These are phyloP conservation scores for Cephus nigrinus DNA, from an alignment of 2,888 invertebrate species.

Conservation along the genomic window DNA sequence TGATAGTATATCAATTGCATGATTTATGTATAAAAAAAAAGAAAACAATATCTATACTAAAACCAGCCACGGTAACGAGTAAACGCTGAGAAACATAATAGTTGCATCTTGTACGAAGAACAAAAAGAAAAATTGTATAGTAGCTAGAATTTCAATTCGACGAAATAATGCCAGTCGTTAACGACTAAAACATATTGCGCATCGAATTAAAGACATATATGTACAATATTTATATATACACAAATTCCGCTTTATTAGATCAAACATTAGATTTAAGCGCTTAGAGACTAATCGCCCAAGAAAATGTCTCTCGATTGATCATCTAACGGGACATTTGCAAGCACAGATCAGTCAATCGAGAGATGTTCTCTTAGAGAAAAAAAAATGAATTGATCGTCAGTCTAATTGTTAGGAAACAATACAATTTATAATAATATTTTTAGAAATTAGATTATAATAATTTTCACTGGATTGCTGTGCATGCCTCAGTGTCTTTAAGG, in stretches of 20 bases:
- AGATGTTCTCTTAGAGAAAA: neutral
- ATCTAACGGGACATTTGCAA: no score
- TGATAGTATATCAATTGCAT: slow-evolving; percentile 27
- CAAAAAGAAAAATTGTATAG: neutral
- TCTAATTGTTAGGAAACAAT: neutral
- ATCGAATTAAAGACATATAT: no score
- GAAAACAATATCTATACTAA: neutral
- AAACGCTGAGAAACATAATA: neutral
- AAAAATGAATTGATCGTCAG: neutral
- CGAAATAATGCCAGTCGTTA: neutral
- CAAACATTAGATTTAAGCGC: no score
- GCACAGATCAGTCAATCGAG: neutral
- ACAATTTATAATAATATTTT: neutral
- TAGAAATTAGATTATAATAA: neutral
- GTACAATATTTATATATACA: no score
- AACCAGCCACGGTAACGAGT: neutral
- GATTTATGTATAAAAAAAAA: slow-evolving; percentile 27
- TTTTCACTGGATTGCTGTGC: neutral
- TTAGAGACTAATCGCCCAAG: no score
- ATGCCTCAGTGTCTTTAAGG: neutral
- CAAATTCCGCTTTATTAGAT: no score
- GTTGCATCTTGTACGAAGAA: neutral
- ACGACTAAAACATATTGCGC: no score
- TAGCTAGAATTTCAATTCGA: neutral
- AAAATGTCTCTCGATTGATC: no score